Evolutionary conservation across 2,888 invertebrate genomes (phyloP).

Genomic region (Falcaria lacertinaria): DNA sequence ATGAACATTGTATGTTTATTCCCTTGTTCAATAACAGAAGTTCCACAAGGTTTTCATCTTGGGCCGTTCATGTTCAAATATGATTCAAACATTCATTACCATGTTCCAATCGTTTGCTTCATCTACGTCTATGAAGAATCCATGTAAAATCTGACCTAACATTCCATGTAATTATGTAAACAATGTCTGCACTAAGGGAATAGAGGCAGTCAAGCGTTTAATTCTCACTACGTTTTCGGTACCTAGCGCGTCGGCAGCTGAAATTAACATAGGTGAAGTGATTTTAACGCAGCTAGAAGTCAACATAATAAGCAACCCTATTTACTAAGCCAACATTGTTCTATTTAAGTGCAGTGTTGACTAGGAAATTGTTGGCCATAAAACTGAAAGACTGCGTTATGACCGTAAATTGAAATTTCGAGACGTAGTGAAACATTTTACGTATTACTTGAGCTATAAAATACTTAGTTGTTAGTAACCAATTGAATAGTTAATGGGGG

Average conservation of each 20-base stretch:
- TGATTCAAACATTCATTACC: too few species aligned
- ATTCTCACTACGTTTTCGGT: background rate
- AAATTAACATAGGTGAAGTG: background rate
- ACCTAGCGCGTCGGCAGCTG: background rate
- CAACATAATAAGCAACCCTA: background rate
- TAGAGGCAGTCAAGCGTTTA: background rate
- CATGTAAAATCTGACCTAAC: too few species aligned
- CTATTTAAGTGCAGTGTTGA: slow-evolving; percentile 20
- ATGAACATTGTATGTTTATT: too few species aligned
- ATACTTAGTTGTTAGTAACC: slow-evolving; percentile 20
- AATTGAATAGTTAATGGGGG: too few species aligned
- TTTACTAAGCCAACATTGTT: slow-evolving; percentile 8
- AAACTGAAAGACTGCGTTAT: slow-evolving; percentile 21
- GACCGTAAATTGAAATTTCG: slow-evolving; percentile 34
- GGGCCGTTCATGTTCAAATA: background rate
- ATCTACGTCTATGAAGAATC: too few species aligned
- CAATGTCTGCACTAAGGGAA: background rate
- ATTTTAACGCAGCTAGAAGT: background rate
- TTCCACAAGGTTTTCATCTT: background rate
- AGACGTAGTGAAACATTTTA: slow-evolving; percentile 22
- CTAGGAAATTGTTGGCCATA: slow-evolving; percentile 28
- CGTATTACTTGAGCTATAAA: slow-evolving; percentile 16
- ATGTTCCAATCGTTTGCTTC: too few species aligned
- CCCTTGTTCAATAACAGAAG: background rate
- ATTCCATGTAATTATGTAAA: background rate